These are phyloP conservation scores for Drosophila nikananu DNA, from an alignment of 1,140 invertebrate genomes.

Conservation along the genomic window DNA sequence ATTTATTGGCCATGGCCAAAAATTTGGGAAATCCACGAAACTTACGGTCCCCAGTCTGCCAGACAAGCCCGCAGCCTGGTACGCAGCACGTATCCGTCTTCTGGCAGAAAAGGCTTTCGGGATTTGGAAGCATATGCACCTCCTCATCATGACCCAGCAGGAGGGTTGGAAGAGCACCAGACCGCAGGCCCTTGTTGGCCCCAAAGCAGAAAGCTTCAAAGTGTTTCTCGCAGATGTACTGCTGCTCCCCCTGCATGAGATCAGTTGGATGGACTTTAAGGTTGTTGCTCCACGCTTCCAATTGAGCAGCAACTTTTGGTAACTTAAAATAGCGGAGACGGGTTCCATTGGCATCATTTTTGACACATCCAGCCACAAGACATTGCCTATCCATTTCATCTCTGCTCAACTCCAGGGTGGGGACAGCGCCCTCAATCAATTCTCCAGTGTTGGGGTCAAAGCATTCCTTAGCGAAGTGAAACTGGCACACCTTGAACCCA, in stretches of 20 bases:
- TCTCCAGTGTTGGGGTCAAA: conserved; percentile 52
- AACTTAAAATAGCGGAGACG: conserved; percentile 54
- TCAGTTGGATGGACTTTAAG: conserved; percentile 34
- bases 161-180: conserved; percentile 62
- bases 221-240: conserved; percentile 65
- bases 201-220: conserved; percentile 67
- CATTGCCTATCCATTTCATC: conserved; percentile 35
- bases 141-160: conserved; percentile 51
- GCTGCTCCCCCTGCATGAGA: conserved; percentile 24
- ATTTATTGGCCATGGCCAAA: conserved; percentile 47
- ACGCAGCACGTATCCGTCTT: conserved; percentile 55
- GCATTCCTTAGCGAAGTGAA: conserved; percentile 61
- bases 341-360: conserved; percentile 3
- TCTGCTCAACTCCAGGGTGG: conserved; percentile 59
- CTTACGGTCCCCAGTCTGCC: conserved; percentile 17
- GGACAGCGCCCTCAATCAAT: conserved; percentile 53
- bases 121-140: conserved; percentile 47
- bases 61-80: conserved; percentile 35
- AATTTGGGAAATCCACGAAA: conserved; percentile 52
- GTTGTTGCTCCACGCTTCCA: conserved; percentile 64
- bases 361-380: conserved; percentile 46
- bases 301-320: conserved; percentile 40
- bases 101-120: conserved; percentile 19
- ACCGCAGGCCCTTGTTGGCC: conserved; percentile 35
- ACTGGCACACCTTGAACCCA: conserved; percentile 67